Conservation (phyloP, 2,113 vertebrate genomes). For the Smithornis capensis region DNA sequence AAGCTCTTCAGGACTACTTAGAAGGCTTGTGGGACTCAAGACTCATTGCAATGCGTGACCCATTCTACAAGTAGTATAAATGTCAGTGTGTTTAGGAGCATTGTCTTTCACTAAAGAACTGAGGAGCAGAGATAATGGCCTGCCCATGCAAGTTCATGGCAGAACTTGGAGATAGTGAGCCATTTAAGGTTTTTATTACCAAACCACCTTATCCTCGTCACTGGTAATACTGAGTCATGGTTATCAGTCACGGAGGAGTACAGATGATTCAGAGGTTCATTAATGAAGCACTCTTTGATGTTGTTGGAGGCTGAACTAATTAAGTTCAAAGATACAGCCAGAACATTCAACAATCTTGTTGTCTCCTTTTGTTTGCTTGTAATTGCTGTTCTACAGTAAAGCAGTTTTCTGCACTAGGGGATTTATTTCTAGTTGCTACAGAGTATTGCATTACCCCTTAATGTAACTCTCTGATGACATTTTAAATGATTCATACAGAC, state of each 20-base stretch:
- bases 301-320: conserved; percentile 27
- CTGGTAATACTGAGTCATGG: conserved; percentile 34
- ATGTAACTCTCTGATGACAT: conserved; percentile 14
- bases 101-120: background rate
- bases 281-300: conserved; percentile 40
- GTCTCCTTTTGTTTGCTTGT: conserved; percentile 36
- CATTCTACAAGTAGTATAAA: background rate
- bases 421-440: conserved; percentile 23
- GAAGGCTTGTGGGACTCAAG: background rate
- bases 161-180: background rate
- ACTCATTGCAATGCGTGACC: background rate
- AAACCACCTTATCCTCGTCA: background rate
- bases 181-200: background rate
- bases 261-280: conserved; percentile 59
- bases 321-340: background rate
- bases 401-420: background rate
- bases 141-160: background rate
- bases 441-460: conserved; percentile 13
- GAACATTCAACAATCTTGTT: conserved; percentile 38
- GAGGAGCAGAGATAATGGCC: background rate
- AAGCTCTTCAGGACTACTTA: background rate
- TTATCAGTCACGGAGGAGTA: conserved; percentile 57
- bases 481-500: conserved; percentile 26
- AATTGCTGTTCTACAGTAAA: conserved; percentile 31
- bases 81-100: background rate